Conservation (phyloP, 2,113 vertebrate species). For the Peucedramus taeniatus region DNA sequence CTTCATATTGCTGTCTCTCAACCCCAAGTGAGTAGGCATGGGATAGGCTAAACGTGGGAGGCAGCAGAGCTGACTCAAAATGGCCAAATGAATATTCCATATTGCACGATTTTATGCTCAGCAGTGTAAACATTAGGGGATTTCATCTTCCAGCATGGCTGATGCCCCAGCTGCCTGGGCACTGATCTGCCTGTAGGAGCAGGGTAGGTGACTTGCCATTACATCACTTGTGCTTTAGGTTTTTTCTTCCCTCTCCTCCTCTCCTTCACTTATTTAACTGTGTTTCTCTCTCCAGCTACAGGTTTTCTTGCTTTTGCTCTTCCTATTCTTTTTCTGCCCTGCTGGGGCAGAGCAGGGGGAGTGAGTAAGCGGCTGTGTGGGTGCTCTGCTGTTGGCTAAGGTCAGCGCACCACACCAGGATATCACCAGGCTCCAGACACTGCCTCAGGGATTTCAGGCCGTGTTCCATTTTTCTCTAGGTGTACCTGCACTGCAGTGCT, state of each 20-base stretch:
- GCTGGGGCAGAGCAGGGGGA: background rate
- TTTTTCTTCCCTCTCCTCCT: background rate
- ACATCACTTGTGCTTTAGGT: background rate
- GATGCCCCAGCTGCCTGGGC: background rate
- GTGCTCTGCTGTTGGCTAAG: background rate
- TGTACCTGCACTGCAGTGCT: slow-evolving; percentile 67
- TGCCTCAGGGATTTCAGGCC: background rate
- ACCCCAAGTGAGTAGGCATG: background rate
- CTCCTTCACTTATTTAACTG: background rate
- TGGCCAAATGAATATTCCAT: background rate
- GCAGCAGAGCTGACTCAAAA: background rate
- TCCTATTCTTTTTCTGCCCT: background rate
- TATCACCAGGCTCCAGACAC: background rate
- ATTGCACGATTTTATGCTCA: background rate
- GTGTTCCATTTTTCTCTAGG: background rate
- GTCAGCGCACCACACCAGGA: accelerated
- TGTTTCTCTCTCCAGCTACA: background rate
- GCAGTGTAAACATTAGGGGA: background rate
- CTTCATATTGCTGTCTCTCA: background rate
- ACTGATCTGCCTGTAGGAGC: background rate
- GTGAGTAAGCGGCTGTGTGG: background rate
- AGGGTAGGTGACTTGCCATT: background rate
- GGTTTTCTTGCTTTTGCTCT: background rate
- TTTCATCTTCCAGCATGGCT: background rate
- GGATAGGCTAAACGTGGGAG: background rate